phyloP scores from a whole-genome alignment of 2,113 vertebrate genomes.

The Syngnathoides biaculeatus region DNA sequence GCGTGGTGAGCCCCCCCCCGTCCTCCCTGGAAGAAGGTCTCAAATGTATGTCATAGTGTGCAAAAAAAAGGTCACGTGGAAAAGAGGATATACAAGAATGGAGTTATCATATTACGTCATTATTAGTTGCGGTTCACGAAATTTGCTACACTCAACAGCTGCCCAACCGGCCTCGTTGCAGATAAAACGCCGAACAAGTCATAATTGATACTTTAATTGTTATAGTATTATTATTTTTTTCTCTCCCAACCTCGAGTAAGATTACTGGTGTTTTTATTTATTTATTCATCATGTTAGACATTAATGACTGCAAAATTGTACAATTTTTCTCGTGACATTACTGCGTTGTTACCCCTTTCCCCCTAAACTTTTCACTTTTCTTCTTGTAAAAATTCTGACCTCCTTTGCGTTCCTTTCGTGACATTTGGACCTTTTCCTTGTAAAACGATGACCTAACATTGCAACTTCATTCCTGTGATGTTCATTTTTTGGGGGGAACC shows the following conservation, averaged over 20 bases:
- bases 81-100: background rate
- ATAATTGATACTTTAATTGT: no score
- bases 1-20: conserved; percentile 2
- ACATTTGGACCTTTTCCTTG: background rate
- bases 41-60: background rate
- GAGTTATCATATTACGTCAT: background rate
- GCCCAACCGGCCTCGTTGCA: no score
- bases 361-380: background rate
- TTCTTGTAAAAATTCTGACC: background rate
- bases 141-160: no score
- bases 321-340: no score
- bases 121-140: no score
- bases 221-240: no score
- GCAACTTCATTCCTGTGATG: background rate
- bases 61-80: background rate
- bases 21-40: background rate
- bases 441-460: no score
- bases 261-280: background rate
- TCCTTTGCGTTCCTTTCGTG: background rate
- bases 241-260: no score
- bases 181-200: background rate
- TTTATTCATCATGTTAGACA: no score
- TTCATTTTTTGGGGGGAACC: background rate
- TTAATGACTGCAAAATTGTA: background rate
- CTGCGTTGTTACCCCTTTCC: background rate